Conservation (phyloP, 30 jellyfish, hydroid and myxozoan species). For the Pseudorhiza aurosa region DNA sequence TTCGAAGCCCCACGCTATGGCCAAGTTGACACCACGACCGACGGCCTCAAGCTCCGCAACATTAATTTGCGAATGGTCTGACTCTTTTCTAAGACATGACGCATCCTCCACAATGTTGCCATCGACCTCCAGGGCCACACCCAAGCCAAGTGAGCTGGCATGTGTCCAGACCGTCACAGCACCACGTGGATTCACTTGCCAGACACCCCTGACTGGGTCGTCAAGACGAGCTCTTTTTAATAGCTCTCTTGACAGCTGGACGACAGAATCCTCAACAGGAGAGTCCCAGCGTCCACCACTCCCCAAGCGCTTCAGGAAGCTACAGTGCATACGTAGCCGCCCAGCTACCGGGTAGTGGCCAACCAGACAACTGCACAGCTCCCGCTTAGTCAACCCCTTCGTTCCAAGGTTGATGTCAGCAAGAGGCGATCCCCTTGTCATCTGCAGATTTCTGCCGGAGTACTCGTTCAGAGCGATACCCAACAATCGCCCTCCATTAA, state of each 20-base stretch:
- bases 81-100: slow-evolving; percentile 7
- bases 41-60: slow-evolving; percentile 42
- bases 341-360: slow-evolving; percentile 68
- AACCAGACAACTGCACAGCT: slow-evolving; percentile 19
- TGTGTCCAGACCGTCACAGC: not conserved
- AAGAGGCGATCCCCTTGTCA: slow-evolving; percentile 1
- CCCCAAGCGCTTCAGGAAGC: slow-evolving; percentile 16
- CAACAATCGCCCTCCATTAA: slow-evolving; percentile 20
- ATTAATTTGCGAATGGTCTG: slow-evolving; percentile 10
- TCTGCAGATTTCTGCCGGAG: not conserved
- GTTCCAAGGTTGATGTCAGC: slow-evolving; percentile 19
- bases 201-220: slow-evolving; percentile 30
- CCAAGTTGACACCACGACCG: slow-evolving; percentile 9
- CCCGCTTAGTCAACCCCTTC: not conserved
- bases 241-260: not conserved
- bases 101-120: not conserved
- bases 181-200: not conserved
- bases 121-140: not conserved
- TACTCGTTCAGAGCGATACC: slow-evolving; percentile 24
- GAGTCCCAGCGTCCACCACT: slow-evolving; percentile 16
- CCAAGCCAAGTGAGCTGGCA: not conserved
- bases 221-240: not conserved
- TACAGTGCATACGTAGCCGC: slow-evolving; percentile 43
- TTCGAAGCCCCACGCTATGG: slow-evolving; percentile 2
- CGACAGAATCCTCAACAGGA: slow-evolving; percentile 9